Conservation (phyloP, 2,113 vertebrate genomes). For the Colistium nudipinnis region DNA sequence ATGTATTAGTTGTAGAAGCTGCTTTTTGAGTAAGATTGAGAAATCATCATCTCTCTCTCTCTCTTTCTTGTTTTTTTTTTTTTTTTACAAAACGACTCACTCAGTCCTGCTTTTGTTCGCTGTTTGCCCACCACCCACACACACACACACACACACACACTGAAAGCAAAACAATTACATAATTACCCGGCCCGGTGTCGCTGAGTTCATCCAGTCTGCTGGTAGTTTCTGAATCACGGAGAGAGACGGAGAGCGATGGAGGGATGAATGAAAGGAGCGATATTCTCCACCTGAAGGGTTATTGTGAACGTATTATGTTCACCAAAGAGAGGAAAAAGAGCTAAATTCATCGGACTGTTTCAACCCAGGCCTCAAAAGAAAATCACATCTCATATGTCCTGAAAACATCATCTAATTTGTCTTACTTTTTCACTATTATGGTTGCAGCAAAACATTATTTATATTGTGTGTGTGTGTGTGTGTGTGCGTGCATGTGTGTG, state of each 20-base stretch:
- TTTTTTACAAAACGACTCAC: too few relatives aligned
- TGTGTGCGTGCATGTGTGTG: constrained; percentile 8
- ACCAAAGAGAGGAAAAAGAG: not conserved
- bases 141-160: constrained; percentile 2
- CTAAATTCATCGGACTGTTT: not conserved
- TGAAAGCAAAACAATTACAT: constrained; percentile 50
- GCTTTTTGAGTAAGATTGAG: constrained; percentile 6
- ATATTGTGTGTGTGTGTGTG: constrained; percentile 2
- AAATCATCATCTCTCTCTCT: not conserved
- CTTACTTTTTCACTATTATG: too few relatives aligned
- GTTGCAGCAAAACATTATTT: too few relatives aligned
- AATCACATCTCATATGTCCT: not conserved
- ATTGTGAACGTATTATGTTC: not conserved
- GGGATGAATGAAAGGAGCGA: constrained; percentile 21
- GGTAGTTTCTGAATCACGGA: constrained; percentile 27
- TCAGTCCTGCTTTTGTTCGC: constrained; percentile 24
- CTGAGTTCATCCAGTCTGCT: constrained; percentile 47
- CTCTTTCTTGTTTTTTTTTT: not conserved
- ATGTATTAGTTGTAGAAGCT: not conserved
- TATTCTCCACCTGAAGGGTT: not conserved
- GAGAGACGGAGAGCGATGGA: not conserved
- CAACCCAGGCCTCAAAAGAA: not conserved
- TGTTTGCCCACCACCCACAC: too few relatives aligned
- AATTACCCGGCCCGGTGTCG: constrained; percentile 48
- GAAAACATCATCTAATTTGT: too few relatives aligned